phyloP scores from a whole-genome alignment of 92 coral and sea anemone species.

The Porites evermanni region DNA sequence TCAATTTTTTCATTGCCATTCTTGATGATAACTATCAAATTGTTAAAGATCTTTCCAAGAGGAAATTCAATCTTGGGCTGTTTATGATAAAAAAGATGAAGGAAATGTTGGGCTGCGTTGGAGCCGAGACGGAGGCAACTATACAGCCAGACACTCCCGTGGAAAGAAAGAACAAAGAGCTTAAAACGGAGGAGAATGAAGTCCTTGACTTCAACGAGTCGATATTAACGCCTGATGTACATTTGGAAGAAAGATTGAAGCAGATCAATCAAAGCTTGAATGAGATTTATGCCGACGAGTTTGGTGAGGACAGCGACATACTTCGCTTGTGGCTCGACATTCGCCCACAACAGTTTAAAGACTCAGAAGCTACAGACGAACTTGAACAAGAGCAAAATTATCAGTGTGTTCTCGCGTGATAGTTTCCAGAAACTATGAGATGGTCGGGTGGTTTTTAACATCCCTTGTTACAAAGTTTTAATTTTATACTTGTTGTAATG shows the following conservation, averaged over 20 bases:
- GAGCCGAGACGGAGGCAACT: background rate
- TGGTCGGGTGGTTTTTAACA: background rate
- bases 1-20: slow-evolving; percentile 7
- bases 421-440: background rate
- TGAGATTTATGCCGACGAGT: slow-evolving; percentile 14
- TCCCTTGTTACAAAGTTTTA: too few relatives aligned
- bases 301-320: slow-evolving; percentile 16
- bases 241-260: background rate
- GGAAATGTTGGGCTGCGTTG: slow-evolving; percentile 16
- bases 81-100: slow-evolving; percentile 31
- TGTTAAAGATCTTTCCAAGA: slow-evolving; percentile 8
- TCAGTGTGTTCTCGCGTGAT: background rate
- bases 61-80: slow-evolving; percentile 14
- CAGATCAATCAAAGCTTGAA: slow-evolving; percentile 18
- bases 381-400: background rate
- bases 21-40: background rate
- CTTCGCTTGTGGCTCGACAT: slow-evolving; percentile 20
- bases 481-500: too few relatives aligned
- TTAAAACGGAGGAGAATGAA: background rate
- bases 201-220: background rate
- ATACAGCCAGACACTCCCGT: background rate
- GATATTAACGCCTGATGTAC: background rate
- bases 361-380: background rate
- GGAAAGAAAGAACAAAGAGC: background rate
- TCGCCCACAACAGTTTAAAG: background rate